Conservation (phyloP, 2,888 invertebrate genomes). For the Icerya purchasi region DNA sequence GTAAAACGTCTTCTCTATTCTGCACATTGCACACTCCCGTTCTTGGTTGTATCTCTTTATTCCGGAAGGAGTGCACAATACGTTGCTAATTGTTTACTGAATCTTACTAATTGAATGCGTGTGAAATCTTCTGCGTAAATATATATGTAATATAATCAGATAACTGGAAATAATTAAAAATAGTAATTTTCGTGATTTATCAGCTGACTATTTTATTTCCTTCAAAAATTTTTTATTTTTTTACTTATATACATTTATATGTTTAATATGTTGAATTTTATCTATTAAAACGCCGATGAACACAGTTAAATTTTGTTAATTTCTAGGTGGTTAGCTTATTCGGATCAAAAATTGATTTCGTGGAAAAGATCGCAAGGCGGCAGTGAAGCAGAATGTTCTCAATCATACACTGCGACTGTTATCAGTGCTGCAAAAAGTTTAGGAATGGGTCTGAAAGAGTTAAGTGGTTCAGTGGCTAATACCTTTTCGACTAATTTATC, state of each 20-base stretch:
- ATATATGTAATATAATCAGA: no score
- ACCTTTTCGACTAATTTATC: constrained; percentile 45
- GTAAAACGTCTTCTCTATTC: no score
- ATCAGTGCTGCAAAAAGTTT: constrained; percentile 85
- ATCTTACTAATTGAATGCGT: no score
- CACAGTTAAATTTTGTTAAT: constrained; percentile 2
- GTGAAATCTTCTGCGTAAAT: no score
- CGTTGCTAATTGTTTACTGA: no score
- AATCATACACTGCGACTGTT: constrained; percentile 79
- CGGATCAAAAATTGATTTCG: constrained; percentile 63
- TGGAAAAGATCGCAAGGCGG: constrained; percentile 62
- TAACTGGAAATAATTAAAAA: no score
- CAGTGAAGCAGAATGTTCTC: constrained; percentile 57
- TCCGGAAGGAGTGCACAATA: no score
- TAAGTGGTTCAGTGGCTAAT: constrained; percentile 79
- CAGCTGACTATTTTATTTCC: neutral
- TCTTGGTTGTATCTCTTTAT: no score
- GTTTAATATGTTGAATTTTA: no score
- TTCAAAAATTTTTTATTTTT: neutral
- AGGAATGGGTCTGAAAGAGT: constrained; percentile 67
- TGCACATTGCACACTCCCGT: no score
- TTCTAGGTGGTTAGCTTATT: constrained; percentile 34
- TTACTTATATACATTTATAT: no score
- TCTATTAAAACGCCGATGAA: neutral
- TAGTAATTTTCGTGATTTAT: no score